Evolutionary conservation across 2,888 invertebrate species (phyloP).

Genomic region (Bimastos eiseni): DNA sequence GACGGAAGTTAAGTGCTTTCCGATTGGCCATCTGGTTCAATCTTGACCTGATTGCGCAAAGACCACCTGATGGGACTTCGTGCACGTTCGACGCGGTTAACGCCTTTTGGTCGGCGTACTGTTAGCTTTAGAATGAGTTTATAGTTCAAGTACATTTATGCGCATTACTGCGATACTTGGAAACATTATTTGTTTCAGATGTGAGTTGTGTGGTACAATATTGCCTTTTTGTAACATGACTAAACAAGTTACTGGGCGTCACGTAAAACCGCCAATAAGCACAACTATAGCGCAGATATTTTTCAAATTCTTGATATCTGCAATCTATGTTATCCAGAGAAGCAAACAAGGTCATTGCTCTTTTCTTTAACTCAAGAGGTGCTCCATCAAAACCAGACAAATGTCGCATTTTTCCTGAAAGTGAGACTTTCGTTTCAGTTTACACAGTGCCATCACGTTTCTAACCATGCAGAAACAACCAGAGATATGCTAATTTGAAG

Average conservation of each 20-base stretch:
- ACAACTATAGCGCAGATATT: not conserved
- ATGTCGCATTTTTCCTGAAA: too few relatives aligned
- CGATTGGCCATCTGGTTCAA: not conserved
- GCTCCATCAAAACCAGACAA: too few relatives aligned
- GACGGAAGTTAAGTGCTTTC: not conserved
- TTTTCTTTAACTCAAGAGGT: not conserved
- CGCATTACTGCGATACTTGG: not conserved
- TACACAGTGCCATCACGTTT: too few relatives aligned
- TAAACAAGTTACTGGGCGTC: not conserved
- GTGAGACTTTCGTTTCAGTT: too few relatives aligned
- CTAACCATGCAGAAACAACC: too few relatives aligned
- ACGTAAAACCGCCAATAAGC: not conserved
- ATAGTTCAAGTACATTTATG: not conserved
- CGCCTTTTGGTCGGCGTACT: conserved; percentile 5
- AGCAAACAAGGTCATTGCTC: not conserved
- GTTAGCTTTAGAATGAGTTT: conserved; percentile 2
- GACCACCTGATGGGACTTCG: conserved; percentile 2
- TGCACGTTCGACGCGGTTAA: not conserved
- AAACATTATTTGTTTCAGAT: not conserved
- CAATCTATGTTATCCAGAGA: not conserved
- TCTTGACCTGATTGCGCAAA: not conserved
- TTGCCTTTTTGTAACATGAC: not conserved
- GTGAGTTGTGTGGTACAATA: not conserved
- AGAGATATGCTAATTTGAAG: too few relatives aligned
- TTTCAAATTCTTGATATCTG: not conserved